These are phyloP conservation scores for Bufo gargarizans DNA, from an alignment of 2,113 vertebrate species.

Conservation along the genomic window DNA sequence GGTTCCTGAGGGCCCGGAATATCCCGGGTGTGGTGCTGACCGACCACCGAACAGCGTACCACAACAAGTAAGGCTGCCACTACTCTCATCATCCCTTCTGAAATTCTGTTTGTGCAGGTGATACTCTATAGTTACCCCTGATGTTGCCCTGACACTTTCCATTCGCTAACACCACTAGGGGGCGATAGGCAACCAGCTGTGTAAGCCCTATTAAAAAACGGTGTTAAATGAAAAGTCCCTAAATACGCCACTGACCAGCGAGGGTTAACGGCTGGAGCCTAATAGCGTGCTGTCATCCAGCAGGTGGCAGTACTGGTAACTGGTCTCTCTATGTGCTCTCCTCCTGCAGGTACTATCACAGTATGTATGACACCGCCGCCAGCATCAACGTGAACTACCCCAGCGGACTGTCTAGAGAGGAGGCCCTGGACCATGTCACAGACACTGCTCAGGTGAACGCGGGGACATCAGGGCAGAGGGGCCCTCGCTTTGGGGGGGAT, in stretches of 20 bases:
- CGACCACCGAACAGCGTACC: conserved; percentile 77
- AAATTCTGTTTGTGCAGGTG: background rate
- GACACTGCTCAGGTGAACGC: conserved; percentile 79
- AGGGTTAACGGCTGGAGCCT: background rate
- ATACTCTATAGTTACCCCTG: too few species aligned
- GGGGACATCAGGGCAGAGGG: too few species aligned
- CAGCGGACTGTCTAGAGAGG: conserved; percentile 75
- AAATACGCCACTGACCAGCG: background rate
- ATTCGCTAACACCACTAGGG: background rate
- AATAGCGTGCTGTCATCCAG: background rate
- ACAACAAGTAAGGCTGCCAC: conserved; percentile 74
- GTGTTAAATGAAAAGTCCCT: too few species aligned
- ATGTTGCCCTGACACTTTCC: background rate
- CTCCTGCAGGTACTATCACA: conserved; percentile 85
- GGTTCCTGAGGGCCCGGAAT: conserved; percentile 80
- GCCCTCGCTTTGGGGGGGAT: too few species aligned
- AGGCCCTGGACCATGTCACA: conserved; percentile 80
- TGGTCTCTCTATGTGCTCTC: background rate
- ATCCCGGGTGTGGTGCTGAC: conserved; percentile 86
- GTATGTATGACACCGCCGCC: conserved; percentile 83
- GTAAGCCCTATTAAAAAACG: too few species aligned
- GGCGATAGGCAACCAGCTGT: too few species aligned
- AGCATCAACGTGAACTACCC: conserved; percentile 82
- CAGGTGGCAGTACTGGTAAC: background rate
- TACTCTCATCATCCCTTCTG: background rate